A percentile compares a stretch with the other conserved stretches of the same genome.
Evolutionary conservation across 1,140 invertebrate genomes (phyloP).

Genomic region (Papilio helenus): DNA sequence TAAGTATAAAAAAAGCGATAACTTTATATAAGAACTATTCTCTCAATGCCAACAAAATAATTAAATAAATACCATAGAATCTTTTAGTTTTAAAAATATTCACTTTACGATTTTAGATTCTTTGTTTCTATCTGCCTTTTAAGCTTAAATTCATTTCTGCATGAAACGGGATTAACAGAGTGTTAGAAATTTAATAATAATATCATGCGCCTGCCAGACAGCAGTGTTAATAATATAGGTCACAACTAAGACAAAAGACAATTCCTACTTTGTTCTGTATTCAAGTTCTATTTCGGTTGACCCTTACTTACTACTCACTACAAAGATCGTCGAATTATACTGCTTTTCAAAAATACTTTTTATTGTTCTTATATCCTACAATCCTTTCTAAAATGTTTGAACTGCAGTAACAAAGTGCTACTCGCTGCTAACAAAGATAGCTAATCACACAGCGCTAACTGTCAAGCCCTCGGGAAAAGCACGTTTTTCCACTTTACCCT

Average conservation of each 20-base stretch:
- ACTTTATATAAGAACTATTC: too few species aligned
- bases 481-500: conserved; percentile 16
- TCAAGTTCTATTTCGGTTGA: neutral
- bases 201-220: conserved; percentile 1
- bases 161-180: neutral
- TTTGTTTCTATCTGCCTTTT: too few species aligned
- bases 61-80: too few species aligned
- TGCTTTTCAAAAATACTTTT: neutral
- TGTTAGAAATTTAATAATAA: neutral
- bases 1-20: neutral
- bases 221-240: neutral
- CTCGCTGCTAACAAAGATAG: conserved; percentile 14
- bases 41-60: too few species aligned
- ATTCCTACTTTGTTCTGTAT: neutral
- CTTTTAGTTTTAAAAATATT: too few species aligned
- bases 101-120: too few species aligned
- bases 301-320: neutral
- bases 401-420: conserved; percentile 20
- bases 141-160: neutral
- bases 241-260: neutral
- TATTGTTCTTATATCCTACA: neutral
- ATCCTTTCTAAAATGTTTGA: neutral
- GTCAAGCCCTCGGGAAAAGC: conserved; percentile 5
- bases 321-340: too few species aligned
- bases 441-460: conserved; percentile 15